Evolutionary conservation across 92 coral and sea anemone species (phyloP).

Genomic region (Nematostella vectensis): DNA sequence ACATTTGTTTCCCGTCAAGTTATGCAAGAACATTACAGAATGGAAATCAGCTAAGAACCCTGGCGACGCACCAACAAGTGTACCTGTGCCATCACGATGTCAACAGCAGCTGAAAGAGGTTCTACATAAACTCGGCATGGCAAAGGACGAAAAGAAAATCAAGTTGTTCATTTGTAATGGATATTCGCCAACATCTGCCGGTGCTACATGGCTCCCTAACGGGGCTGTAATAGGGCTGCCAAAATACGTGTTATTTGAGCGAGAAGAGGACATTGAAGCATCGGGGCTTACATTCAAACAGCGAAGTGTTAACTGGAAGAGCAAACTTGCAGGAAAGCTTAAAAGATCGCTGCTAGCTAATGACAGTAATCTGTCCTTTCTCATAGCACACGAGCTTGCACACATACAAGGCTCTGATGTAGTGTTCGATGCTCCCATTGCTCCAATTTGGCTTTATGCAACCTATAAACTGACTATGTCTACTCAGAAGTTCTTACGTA

Average conservation of each 20-base stretch:
- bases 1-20: conserved; percentile 54
- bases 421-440: conserved; percentile 43
- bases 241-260: conserved; percentile 62
- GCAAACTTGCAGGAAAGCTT: conserved; percentile 57
- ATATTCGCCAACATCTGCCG: conserved; percentile 74
- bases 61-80: conserved; percentile 15
- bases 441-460: conserved; percentile 72
- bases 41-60: conserved; percentile 19
- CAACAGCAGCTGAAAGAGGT: conserved; percentile 44
- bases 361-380: conserved; percentile 75
- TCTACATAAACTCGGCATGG: conserved; percentile 44
- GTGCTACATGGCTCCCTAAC: conserved; percentile 82
- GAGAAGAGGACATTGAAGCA: conserved; percentile 50
- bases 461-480: conserved; percentile 62
- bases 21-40: conserved; percentile 43
- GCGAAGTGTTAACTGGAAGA: conserved; percentile 45
- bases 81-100: conserved; percentile 53
- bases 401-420: conserved; percentile 62
- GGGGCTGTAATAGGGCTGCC: conserved; percentile 94
- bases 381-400: conserved; percentile 78
- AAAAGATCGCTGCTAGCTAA: conserved; percentile 58
- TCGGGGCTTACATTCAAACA: conserved; percentile 57
- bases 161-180: conserved; percentile 73
- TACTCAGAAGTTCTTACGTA: conserved; percentile 40
- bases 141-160: conserved; percentile 43